phyloP scores from a whole-genome alignment of 2,113 vertebrate genomes.

The Alectura lathami region DNA sequence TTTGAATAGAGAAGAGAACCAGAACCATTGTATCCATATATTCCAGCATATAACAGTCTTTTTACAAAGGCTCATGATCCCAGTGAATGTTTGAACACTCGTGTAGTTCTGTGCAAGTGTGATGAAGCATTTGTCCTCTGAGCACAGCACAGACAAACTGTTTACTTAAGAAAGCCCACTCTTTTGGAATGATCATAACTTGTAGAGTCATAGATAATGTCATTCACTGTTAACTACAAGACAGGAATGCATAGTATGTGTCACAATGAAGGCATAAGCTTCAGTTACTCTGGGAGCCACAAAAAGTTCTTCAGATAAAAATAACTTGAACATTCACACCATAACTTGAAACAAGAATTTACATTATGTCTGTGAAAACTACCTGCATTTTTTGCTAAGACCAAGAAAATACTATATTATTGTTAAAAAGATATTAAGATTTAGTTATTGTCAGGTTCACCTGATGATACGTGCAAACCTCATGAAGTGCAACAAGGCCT shows the following conservation, averaged over 20 bases:
- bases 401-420: not conserved
- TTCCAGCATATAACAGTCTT: not conserved
- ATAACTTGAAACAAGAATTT: not conserved
- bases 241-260: slow-evolving; percentile 6
- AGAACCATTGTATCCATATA: not conserved
- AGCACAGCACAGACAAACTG: not conserved
- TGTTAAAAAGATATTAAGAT: not conserved
- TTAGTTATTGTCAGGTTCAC: not conserved
- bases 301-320: slow-evolving; percentile 19
- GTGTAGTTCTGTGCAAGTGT: not conserved
- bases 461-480: not conserved
- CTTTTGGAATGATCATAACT: slow-evolving; percentile 2
- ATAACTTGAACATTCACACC: not conserved
- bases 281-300: not conserved
- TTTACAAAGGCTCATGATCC: not conserved
- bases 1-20: not conserved
- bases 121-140: slow-evolving; percentile 10
- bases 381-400: not conserved
- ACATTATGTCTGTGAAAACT: not conserved
- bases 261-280: not conserved
- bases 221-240: slow-evolving; percentile 12
- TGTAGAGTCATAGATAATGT: not conserved
- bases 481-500: not conserved
- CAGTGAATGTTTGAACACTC: not conserved
- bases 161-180: not conserved